Base-by-base conservation (phyloP, 2,888 invertebrate species). In the Caenorhabditis sulstoni region DNA sequence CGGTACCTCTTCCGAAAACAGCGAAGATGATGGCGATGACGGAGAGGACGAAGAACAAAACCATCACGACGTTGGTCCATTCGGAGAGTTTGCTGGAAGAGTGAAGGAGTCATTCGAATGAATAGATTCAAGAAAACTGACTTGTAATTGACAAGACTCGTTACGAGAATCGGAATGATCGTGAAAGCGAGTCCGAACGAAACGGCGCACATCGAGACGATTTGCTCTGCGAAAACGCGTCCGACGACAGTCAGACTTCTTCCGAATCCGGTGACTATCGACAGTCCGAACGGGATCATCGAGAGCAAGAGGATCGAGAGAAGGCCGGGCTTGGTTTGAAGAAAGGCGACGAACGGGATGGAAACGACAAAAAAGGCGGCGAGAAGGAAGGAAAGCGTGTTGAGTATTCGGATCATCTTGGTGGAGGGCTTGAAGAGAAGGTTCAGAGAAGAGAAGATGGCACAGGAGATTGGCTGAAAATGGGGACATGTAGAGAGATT, bases 181-280 rank as follows among this genome's bases (percentile, higher is more conserved):
- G 81, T 55, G 50, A 83, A 82, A 1, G 88, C 85, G 20, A 86
- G n/a, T 14, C 85, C 87, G 35, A 89, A 81, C 23, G 80, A 57
- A 4, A 85, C 23, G 23, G 83, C 85, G 68, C 83, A 66, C 53
- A 82, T 75, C 39, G 85, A 47, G 0, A 89, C 62, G 16, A 88
- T 85, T 62, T 84, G 82, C 59, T 88, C 83, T 0, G 88, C 81
- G 41, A 81, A 89, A 52, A 71, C 86, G 58, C 86, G 80, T 50
- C 88, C 88, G 41, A 86, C 86, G 9, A 88, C 55, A 8, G 86
- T 85, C 44, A 85, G 75, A 47, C 86, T 85, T 52, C 86, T 70
- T 7, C 81, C 74, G 66, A 85, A 87, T 41, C 88, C 88, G 29
- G 70, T 62, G 11, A 84, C 79, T 8, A 79, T 68, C 5, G 82